Conservation (phyloP, 2,113 vertebrate species). For the Hipposideros armiger region DNA sequence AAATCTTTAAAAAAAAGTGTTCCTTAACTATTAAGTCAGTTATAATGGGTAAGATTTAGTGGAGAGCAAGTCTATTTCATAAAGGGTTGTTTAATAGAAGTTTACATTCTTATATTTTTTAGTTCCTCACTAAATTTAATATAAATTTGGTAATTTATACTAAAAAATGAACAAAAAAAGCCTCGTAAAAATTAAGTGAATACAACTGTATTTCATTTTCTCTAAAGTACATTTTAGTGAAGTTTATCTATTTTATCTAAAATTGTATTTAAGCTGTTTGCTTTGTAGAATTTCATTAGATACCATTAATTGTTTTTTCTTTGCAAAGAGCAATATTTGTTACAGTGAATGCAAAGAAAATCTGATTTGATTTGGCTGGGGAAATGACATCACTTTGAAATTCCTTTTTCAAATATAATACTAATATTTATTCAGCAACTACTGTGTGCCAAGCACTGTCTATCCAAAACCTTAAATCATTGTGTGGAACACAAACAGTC, state of each 20-base stretch:
- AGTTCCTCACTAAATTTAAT: background rate
- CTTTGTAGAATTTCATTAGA: background rate
- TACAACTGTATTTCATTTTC: background rate
- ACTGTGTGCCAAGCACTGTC: background rate
- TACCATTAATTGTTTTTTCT: background rate
- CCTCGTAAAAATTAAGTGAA: constrained; percentile 7
- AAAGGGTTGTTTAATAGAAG: background rate
- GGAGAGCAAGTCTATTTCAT: background rate
- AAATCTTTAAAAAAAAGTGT: background rate
- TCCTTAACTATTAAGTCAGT: background rate
- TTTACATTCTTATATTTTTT: background rate
- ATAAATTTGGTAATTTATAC: background rate
- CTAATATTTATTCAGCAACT: background rate
- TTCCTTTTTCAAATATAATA: background rate
- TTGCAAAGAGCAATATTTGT: background rate
- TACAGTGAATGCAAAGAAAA: background rate
- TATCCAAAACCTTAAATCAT: background rate
- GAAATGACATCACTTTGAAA: background rate
- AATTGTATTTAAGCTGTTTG: background rate
- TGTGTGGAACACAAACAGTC: background rate
- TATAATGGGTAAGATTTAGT: background rate
- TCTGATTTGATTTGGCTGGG: background rate
- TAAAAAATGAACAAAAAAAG: background rate
- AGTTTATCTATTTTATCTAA: background rate
- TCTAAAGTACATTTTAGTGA: background rate